These are phyloP conservation scores for Poecilia wingei DNA, from an alignment of 2,797 vertebrate species.

Conservation along the genomic window DNA sequence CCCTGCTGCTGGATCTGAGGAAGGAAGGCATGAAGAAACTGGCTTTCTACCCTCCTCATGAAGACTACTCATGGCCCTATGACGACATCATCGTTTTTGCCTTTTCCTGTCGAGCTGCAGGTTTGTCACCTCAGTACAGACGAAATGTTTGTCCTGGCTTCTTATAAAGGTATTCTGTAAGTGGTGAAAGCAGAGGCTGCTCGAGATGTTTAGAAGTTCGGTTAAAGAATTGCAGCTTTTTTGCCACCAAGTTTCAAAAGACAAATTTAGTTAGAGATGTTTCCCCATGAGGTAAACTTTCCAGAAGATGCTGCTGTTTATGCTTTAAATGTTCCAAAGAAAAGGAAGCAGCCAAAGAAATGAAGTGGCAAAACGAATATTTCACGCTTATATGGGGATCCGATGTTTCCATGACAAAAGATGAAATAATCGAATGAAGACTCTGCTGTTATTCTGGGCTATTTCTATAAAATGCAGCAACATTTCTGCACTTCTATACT, in stretches of 20 bases:
- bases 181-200: no score
- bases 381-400: neutral
- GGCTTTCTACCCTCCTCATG: conserved; percentile 91
- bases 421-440: neutral
- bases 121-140: conserved; percentile 63
- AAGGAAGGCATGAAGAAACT: conserved; percentile 84
- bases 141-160: neutral
- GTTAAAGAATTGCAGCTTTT: neutral
- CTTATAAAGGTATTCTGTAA: neutral
- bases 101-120: conserved; percentile 89
- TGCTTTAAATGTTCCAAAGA: no score
- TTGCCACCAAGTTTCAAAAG: neutral
- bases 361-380: neutral
- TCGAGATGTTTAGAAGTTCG: neutral
- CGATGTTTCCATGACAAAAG: neutral
- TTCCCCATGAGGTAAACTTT: neutral
- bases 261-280: neutral
- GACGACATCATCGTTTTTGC: conserved; percentile 97
- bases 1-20: conserved; percentile 88
- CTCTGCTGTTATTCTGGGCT: neutral
- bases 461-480: neutral
- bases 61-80: conserved; percentile 93
- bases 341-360: neutral
- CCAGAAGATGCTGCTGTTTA: neutral
- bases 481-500: neutral